Evolutionary conservation across 2,888 invertebrate genomes (phyloP).

Genomic region (Dasysyrphus tricinctus): DNA sequence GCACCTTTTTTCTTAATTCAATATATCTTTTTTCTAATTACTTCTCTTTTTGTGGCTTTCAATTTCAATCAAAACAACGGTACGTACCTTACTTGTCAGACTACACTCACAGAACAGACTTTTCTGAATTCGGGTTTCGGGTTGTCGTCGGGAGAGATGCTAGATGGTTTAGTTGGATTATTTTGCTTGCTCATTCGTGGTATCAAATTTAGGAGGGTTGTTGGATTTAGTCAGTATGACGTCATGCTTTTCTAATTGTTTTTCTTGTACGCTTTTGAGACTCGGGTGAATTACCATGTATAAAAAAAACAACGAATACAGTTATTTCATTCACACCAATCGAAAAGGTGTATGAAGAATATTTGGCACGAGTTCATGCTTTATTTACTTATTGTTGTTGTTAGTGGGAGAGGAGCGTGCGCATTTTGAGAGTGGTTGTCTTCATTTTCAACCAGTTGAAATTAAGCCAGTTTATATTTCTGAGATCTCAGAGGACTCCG

Average conservation of each 20-base stretch:
- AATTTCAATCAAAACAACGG: conserved; percentile 30
- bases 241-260: conserved; percentile 67
- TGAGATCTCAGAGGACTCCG: no score
- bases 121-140: conserved; percentile 14
- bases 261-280: conserved; percentile 47
- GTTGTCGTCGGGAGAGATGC: neutral
- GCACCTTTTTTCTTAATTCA: conserved; percentile 23
- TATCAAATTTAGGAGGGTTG: conserved; percentile 31
- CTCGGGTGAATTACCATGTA: conserved; percentile 30
- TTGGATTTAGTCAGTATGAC: conserved; percentile 45
- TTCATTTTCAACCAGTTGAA: neutral
- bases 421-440: neutral
- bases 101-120: conserved; percentile 54
- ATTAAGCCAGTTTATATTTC: no score
- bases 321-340: conserved; percentile 34
- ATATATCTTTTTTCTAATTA: neutral
- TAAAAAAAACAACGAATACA: conserved; percentile 9
- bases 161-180: conserved; percentile 11
- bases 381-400: neutral
- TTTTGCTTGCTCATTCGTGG: conserved; percentile 12
- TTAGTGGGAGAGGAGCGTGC: neutral
- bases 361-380: neutral
- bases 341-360: neutral
- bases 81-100: conserved; percentile 63
- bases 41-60: no score